A percentile compares a stretch with the other conserved stretches of the same genome.
These are phyloP conservation scores for Digitonthophagus gazella DNA, from an alignment of 2,888 invertebrate species.

Conservation along the genomic window DNA sequence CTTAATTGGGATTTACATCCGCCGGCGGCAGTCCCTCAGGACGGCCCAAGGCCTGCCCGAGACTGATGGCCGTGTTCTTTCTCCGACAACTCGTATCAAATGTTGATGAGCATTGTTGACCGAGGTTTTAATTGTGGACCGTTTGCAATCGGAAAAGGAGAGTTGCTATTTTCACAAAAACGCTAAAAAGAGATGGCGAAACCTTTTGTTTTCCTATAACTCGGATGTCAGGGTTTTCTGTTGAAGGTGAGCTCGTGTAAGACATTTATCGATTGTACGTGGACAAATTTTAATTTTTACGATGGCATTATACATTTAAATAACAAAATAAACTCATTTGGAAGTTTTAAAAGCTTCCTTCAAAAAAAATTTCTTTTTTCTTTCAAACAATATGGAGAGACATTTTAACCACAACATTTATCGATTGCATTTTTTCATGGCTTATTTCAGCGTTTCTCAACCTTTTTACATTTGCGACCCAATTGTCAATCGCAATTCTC, in stretches of 20 bases:
- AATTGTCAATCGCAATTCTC: no score
- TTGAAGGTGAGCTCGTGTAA: slow-evolving; percentile 13
- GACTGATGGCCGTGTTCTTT: slow-evolving; percentile 35
- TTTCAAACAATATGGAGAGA: no score
- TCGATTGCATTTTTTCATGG: no score
- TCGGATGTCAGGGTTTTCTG: neutral
- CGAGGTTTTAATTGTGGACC: slow-evolving; percentile 27
- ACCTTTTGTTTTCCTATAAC: neutral
- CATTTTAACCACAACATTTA: no score
- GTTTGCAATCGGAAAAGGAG: slow-evolving; percentile 15
- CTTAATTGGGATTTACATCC: slow-evolving; percentile 52
- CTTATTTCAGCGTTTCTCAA: no score
- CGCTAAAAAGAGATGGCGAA: neutral
- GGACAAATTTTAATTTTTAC: slow-evolving; percentile 18
- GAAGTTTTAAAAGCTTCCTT: no score
- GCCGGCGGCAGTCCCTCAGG: slow-evolving; percentile 24
- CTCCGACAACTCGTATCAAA: slow-evolving; percentile 29
- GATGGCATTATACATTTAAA: no score
- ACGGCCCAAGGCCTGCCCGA: slow-evolving; percentile 30
- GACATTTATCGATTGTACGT: slow-evolving; percentile 18
- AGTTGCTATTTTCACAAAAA: slow-evolving; percentile 1
- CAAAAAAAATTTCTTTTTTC: no score
- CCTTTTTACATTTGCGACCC: no score
- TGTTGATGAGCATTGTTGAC: slow-evolving; percentile 29
- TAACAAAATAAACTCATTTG: slow-evolving; percentile 45